Evolutionary conservation across 2,888 invertebrate species (phyloP), one percentile per base, ranked within the genome.

Genomic region (Ichneumoninae sp.): DNA sequence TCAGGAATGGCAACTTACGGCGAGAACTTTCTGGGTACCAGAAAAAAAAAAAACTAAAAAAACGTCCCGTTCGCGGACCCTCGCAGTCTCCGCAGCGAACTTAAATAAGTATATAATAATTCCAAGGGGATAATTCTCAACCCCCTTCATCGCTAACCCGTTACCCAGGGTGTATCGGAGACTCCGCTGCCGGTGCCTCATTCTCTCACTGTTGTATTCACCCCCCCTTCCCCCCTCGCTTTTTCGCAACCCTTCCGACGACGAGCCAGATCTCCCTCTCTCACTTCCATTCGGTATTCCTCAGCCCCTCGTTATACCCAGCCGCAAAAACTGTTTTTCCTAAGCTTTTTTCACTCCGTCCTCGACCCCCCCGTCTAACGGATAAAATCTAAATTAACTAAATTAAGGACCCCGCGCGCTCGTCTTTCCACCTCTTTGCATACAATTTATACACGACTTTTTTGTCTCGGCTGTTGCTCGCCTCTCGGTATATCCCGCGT

Each of bases 321-420:
- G 60, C 76, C 75, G 71, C 76, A 76, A 72, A 52, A 71, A 82
- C 71, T 75, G 30, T 84, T 82, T 84, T 82, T 82, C 66, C 52
- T 70, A 54, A 22, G 57, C 13, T 52, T 75, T 68, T 65, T 76
- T 69, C 72, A 66, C 66, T 30, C 50, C 71, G 81, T 82, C 72
- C 66, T 78, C 26, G 66, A 62, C 75, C 68, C 85, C 87, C 86
- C 89, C 85, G 90, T 89, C 91, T 89, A 93, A 93, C 93, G 93
- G 93, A 93, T 93, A 93, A 93, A 93, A 93, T 93, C 93, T 93
- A 93, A 93, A 93, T 93, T 93, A 93, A 93, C 93, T 93, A 93
- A 93, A 93, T 93, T 93, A 93, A 93, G 92, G 91, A 88, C 91
- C 91, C 91, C 89, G 89, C 89, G 89, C 89, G 87, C 86, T 69